Evolutionary conservation across 2,113 vertebrate genomes (phyloP).

Genomic region (Prinia subflava): DNA sequence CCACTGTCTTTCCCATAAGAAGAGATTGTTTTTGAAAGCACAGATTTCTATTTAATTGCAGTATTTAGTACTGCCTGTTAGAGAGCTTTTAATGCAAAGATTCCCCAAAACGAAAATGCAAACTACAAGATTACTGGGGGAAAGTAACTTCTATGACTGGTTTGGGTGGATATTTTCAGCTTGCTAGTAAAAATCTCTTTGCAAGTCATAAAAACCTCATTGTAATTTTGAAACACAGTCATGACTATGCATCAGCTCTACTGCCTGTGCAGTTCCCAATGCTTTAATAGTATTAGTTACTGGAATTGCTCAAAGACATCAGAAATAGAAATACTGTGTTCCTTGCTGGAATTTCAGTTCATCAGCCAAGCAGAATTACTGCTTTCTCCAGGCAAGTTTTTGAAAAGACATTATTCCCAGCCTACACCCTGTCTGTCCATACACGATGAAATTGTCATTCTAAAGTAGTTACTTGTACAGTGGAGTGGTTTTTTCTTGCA

Average conservation of each 20-base stretch:
- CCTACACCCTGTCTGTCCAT: neutral
- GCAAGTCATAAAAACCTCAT: conserved; percentile 7
- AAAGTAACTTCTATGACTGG: neutral
- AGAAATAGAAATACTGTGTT: neutral
- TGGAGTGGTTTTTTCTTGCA: neutral
- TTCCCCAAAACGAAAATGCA: neutral
- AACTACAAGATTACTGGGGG: neutral
- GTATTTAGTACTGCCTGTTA: neutral
- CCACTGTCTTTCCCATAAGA: neutral
- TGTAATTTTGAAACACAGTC: neutral
- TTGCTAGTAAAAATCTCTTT: neutral
- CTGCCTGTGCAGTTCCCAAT: neutral
- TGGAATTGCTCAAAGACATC: conserved; percentile 13
- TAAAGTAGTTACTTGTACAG: neutral
- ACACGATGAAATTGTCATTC: neutral
- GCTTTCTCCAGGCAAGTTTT: neutral
- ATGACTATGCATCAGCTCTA: neutral
- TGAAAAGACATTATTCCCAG: neutral
- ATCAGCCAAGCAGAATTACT: neutral
- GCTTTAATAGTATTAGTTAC: neutral
- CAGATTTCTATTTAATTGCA: neutral
- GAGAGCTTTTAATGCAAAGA: neutral
- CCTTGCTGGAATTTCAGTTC: conserved; percentile 20
- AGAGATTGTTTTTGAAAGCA: neutral
- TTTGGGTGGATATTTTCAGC: conserved; percentile 19